A percentile compares a stretch with the other conserved stretches of the same genome.
Conservation (phyloP, 2,113 vertebrate species). For the Hippocampus mohnikei region DNA sequence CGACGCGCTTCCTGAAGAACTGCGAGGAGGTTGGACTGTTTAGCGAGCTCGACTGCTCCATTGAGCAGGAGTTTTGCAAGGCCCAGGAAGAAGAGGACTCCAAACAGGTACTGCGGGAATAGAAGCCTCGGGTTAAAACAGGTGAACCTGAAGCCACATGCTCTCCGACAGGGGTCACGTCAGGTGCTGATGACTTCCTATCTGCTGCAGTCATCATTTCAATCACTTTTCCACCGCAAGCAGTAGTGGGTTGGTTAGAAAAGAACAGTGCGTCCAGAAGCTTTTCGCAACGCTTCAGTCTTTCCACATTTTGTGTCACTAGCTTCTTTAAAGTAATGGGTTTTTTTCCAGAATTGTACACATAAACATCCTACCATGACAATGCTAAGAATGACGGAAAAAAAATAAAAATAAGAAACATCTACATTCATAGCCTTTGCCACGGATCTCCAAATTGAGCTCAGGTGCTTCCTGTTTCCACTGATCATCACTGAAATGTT, state of each 20-base stretch:
- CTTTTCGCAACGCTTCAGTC: too few relatives aligned
- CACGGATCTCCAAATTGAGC: not conserved
- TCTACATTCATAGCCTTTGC: not conserved
- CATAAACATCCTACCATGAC: not conserved
- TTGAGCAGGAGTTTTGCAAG: conserved; percentile 96
- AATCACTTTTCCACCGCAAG: not conserved
- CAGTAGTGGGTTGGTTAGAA: not conserved
- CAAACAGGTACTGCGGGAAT: conserved; percentile 82
- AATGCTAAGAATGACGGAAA: not conserved
- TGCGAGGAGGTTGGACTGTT: conserved; percentile 98
- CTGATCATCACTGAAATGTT: not conserved
- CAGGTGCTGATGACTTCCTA: conserved; percentile 24
- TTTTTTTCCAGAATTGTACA: not conserved
- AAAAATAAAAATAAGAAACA: too few relatives aligned
- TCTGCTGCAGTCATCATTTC: conserved; percentile 28
- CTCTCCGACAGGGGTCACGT: conserved; percentile 14
- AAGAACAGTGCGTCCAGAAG: not conserved
- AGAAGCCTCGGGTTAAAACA: conserved; percentile 5
- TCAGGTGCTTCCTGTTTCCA: not conserved
- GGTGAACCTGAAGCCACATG: conserved; percentile 30
- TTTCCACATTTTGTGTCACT: not conserved
- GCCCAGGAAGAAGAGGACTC: conserved; percentile 95
- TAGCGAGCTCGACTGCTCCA: conserved; percentile 94
- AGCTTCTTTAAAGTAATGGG: not conserved
- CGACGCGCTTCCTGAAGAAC: conserved; percentile 97